Percentiles rank a stretch among this genome's conserved stretches.
Evolutionary conservation across 1,140 invertebrate species (phyloP).

Genomic region (Pseudobourletiella spinata): DNA sequence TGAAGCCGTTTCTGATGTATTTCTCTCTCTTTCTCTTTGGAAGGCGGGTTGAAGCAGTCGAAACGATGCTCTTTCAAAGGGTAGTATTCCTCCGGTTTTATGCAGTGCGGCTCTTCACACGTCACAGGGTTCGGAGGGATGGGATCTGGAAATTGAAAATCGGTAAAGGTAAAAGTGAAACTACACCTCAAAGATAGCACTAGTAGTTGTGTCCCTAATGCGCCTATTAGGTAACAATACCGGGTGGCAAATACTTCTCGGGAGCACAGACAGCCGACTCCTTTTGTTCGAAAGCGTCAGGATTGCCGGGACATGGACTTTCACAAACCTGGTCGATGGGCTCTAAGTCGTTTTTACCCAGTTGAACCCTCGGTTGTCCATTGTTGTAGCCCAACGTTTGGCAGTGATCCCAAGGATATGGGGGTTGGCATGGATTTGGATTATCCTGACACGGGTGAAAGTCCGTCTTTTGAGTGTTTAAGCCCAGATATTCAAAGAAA

Average conservation of each 20-base stretch:
- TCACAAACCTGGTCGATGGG: constrained; percentile 24
- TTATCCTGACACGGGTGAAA: constrained; percentile 27
- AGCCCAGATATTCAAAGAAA: constrained; percentile 24
- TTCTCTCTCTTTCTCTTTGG: constrained; percentile 11
- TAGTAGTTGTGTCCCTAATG: background rate
- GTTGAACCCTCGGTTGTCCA: constrained; percentile 13
- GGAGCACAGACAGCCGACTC: constrained; percentile 26
- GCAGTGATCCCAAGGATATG: constrained; percentile 31
- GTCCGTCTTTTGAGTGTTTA: constrained; percentile 7
- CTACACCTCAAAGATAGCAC: no score
- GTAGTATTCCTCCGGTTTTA: constrained; percentile 25
- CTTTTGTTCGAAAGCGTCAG: constrained; percentile 32
- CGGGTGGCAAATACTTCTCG: constrained; percentile 25
- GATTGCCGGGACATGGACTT: constrained; percentile 34
- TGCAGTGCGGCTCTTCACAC: constrained; percentile 16
- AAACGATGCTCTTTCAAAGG: constrained; percentile 24
- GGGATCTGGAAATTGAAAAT: constrained; percentile 6
- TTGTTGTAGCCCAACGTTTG: constrained; percentile 26
- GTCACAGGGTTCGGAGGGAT: constrained; percentile 21
- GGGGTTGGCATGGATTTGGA: constrained; percentile 25
- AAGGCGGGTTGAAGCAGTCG: constrained; percentile 31
- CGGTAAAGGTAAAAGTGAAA: no score
- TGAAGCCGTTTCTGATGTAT: constrained; percentile 18
- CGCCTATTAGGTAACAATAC: background rate
- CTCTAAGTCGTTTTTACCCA: constrained; percentile 12